These are phyloP conservation scores for Caenorhabditis tropicalis DNA, from an alignment of 1,140 invertebrate species.

Conservation along the genomic window DNA sequence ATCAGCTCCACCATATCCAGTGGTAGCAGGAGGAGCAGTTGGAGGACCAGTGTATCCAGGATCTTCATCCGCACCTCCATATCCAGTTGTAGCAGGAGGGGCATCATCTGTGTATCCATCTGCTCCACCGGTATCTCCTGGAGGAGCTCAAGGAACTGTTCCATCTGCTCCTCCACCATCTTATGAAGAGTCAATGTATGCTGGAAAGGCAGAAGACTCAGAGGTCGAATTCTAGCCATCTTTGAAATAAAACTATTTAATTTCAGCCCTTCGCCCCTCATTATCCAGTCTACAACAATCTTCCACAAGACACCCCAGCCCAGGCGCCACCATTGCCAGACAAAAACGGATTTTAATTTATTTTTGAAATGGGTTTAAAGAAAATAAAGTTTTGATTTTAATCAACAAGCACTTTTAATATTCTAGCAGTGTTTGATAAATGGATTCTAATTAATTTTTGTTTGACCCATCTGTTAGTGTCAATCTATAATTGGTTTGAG, in stretches of 20 bases:
- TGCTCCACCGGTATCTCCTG: neutral
- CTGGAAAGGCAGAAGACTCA: neutral
- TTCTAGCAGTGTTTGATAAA: too few species aligned
- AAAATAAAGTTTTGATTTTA: neutral
- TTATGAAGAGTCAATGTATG: slow-evolving; percentile 7
- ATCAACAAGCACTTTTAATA: too few species aligned
- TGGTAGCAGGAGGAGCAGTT: neutral
- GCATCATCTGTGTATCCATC: neutral
- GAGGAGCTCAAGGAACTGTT: neutral
- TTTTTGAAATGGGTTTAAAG: neutral
- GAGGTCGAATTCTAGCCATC: neutral
- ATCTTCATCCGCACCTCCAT: neutral
- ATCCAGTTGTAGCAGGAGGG: neutral
- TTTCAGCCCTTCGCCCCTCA: neutral
- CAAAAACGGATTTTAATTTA: neutral
- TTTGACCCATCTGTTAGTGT: too few species aligned
- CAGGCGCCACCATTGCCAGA: neutral
- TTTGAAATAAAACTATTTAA: neutral
- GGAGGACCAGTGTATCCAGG: neutral
- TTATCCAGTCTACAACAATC: slow-evolving; percentile 24
- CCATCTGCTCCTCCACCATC: neutral
- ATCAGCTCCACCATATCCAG: neutral
- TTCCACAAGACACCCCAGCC: neutral
- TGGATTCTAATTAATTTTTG: too few species aligned
- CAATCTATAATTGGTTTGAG: too few species aligned